phyloP scores from a whole-genome alignment of 2,888 invertebrate genomes.

The Caenorhabditis sp. region DNA sequence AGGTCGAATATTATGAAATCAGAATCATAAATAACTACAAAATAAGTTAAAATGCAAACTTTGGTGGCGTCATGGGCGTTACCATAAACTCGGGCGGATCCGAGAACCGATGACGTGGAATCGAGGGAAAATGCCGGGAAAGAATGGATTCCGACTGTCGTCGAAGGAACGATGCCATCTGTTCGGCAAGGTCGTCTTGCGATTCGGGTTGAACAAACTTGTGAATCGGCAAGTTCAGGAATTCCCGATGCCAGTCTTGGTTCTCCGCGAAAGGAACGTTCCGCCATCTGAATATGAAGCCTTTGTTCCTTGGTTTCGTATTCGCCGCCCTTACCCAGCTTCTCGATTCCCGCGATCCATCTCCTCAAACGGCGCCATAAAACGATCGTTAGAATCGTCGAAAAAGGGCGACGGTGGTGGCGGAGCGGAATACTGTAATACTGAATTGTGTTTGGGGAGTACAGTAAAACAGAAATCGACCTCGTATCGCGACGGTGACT shows the following conservation, averaged over 20 bases:
- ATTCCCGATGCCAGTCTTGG: constrained; percentile 56
- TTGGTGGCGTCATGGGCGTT: constrained; percentile 38
- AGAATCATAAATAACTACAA: constrained; percentile 32
- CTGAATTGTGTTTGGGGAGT: not conserved
- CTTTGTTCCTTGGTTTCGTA: constrained; percentile 1
- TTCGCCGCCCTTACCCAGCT: constrained; percentile 44
- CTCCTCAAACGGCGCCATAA: constrained; percentile 47
- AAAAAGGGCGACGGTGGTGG: constrained; percentile 25
- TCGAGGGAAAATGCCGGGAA: constrained; percentile 56
- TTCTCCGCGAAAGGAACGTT: constrained; percentile 52
- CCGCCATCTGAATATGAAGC: constrained; percentile 52
- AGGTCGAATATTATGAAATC: no score
- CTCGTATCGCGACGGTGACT: constrained; percentile 61
- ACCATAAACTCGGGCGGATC: constrained; percentile 56
- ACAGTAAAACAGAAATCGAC: constrained; percentile 11
- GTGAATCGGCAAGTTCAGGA: constrained; percentile 52
- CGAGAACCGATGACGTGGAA: constrained; percentile 41
- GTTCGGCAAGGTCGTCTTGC: constrained; percentile 63
- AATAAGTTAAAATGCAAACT: constrained; percentile 35
- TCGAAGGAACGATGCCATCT: constrained; percentile 64
- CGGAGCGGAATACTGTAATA: constrained; percentile 38
- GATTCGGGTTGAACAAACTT: constrained; percentile 51
- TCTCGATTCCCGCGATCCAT: constrained; percentile 51
- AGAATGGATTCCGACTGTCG: constrained; percentile 64
- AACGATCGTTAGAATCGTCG: constrained; percentile 43